Evolutionary conservation across 1,140 invertebrate species (phyloP).

Genomic region (Aphelinus certus): DNA sequence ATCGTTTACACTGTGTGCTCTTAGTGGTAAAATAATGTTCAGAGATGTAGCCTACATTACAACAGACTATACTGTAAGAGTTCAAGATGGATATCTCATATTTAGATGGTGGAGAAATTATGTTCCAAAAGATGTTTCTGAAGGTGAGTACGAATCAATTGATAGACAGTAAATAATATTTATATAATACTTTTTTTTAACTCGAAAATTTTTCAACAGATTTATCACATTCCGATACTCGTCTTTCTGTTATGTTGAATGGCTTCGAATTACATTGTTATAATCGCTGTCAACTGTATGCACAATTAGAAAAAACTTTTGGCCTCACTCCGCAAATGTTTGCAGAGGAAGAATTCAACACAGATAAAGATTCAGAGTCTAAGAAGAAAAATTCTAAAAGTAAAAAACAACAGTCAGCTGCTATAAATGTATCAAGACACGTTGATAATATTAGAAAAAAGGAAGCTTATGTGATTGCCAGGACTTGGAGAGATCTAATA

Average conservation of each 20-base stretch:
- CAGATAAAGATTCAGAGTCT: slow-evolving; percentile 62
- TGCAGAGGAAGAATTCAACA: slow-evolving; percentile 63
- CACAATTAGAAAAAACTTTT: slow-evolving; percentile 88
- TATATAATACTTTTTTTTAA: slow-evolving; percentile 49
- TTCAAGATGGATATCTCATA: slow-evolving; percentile 97
- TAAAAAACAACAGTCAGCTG: slow-evolving; percentile 75
- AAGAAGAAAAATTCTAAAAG: slow-evolving; percentile 61
- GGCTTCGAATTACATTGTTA: slow-evolving; percentile 97
- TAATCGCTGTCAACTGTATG: slow-evolving; percentile 91
- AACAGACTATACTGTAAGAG: slow-evolving; percentile 90
- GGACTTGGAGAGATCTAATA: slow-evolving; percentile 95
- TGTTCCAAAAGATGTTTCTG: slow-evolving; percentile 92
- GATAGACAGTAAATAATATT: slow-evolving; percentile 1
- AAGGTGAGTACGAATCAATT: slow-evolving; percentile 72
- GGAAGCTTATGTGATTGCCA: slow-evolving; percentile 73
- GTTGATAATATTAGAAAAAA: slow-evolving; percentile 62
- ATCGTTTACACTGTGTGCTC: slow-evolving; percentile 91
- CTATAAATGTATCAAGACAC: slow-evolving; percentile 62
- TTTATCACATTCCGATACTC: slow-evolving; percentile 94
- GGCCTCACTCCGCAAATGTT: slow-evolving; percentile 83
- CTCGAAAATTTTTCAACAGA: slow-evolving; percentile 67
- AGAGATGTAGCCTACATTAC: slow-evolving; percentile 94
- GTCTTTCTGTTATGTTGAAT: slow-evolving; percentile 93
- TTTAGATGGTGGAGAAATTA: slow-evolving; percentile 97
- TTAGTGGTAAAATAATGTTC: slow-evolving; percentile 99